Percentiles rank a stretch among this genome's conserved stretches.
Evolutionary conservation across 2,888 invertebrate species (phyloP).

Genomic region (Dascillus cervinus): DNA sequence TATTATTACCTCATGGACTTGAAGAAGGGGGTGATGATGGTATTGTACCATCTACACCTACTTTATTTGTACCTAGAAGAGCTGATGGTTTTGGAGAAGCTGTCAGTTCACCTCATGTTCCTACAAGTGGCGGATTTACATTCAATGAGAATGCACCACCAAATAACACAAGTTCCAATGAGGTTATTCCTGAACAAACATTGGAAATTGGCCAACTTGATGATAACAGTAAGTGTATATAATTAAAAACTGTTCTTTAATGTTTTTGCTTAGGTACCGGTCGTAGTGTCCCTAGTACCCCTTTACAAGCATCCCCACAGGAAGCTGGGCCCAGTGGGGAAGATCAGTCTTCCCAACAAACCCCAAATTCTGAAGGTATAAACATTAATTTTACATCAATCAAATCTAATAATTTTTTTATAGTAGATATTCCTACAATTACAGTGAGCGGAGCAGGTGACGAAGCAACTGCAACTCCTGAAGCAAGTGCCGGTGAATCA

Average conservation of each 20-base stretch:
- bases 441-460: no score
- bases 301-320: conserved; percentile 56
- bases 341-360: conserved; percentile 24
- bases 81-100: conserved; percentile 87
- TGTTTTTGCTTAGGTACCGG: conserved; percentile 47
- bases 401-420: no score
- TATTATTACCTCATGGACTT: conserved; percentile 47
- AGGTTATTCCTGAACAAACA: conserved; percentile 38
- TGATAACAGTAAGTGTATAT: conserved; percentile 34
- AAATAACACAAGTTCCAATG: conserved; percentile 27
- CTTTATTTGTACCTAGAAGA: conserved; percentile 72
- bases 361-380: conserved; percentile 26
- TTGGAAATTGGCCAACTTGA: conserved; percentile 33
- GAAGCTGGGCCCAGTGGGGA: conserved; percentile 39
- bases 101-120: conserved; percentile 81
- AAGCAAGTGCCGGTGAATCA: no score
- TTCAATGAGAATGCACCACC: conserved; percentile 50
- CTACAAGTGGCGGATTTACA: conserved; percentile 53
- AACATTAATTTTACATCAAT: no score
- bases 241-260: conserved; percentile 3
- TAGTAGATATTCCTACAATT: no score
- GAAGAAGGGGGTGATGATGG: conserved; percentile 63
- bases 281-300: conserved; percentile 60
- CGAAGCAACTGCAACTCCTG: no score
- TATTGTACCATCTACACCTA: conserved; percentile 86